phyloP scores from a whole-genome alignment of 2,888 invertebrate species.

The Gymnoscelis rufifasciata region DNA sequence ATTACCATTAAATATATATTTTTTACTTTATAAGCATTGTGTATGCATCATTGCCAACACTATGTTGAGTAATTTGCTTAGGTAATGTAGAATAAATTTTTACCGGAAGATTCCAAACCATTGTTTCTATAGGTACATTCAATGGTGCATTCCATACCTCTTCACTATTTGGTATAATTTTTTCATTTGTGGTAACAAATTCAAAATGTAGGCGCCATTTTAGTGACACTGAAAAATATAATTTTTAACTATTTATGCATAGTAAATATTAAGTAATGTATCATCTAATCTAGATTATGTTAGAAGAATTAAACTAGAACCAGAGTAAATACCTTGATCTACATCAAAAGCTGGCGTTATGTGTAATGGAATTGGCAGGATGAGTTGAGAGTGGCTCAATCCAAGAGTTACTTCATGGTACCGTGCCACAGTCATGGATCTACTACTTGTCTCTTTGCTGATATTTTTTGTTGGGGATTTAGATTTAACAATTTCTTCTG shows the following conservation, averaged over 20 bases:
- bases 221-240: constrained; percentile 83
- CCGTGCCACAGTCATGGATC: constrained; percentile 89
- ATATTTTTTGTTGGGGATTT: constrained; percentile 62
- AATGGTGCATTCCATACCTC: constrained; percentile 91
- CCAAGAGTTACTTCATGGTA: constrained; percentile 96
- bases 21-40: constrained; percentile 54
- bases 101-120: constrained; percentile 98
- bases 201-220: constrained; percentile 98
- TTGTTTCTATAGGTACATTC: constrained; percentile 95
- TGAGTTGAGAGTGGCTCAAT: constrained; percentile 90
- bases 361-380: constrained; percentile 95
- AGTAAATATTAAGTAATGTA: no score
- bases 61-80: constrained; percentile 85
- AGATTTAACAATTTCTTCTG: constrained; percentile 85
- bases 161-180: constrained; percentile 77
- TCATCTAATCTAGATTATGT: no score
- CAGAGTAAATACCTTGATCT: constrained; percentile 82
- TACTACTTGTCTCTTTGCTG: constrained; percentile 72
- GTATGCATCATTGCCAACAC: constrained; percentile 68
- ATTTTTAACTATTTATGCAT: neutral
- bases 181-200: constrained; percentile 92
- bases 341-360: constrained; percentile 97
- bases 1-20: neutral
- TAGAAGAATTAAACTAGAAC: no score
- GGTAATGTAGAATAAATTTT: constrained; percentile 96